Percentiles rank a stretch among this genome's conserved stretches.
Conservation (phyloP, 2,797 vertebrate genomes). For the Toxotes lorentzi region DNA sequence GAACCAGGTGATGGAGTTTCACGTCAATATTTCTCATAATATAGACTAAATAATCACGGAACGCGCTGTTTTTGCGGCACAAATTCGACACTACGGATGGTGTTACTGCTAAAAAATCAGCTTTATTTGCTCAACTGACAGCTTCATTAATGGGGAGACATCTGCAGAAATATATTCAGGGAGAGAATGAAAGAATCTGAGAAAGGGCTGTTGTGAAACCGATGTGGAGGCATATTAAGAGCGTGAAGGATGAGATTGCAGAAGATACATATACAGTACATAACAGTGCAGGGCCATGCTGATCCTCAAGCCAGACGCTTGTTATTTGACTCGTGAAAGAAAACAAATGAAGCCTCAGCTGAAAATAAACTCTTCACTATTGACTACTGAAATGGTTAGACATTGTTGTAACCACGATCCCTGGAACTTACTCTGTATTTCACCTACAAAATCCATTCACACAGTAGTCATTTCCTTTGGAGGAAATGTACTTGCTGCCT, state of each 20-base stretch:
- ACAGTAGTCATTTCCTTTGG: background rate
- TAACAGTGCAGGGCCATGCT: constrained; percentile 32
- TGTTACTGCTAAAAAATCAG: constrained; percentile 69
- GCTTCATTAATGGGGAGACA: constrained; percentile 50
- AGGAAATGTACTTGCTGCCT: background rate
- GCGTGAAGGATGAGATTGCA: constrained; percentile 51
- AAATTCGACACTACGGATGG: constrained; percentile 54
- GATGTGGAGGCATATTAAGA: constrained; percentile 26
- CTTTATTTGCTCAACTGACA: constrained; percentile 70
- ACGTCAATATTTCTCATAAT: constrained; percentile 77
- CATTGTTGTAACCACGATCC: constrained; percentile 46
- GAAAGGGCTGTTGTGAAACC: constrained; percentile 40
- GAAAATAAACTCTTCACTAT: constrained; percentile 70
- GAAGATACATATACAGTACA: constrained; percentile 65
- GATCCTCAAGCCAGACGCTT: constrained; percentile 41
- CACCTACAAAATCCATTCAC: background rate
- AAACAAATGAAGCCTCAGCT: constrained; percentile 66
- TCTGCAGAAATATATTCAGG: constrained; percentile 65
- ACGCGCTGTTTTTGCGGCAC: constrained; percentile 29
- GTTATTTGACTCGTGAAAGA: constrained; percentile 71
- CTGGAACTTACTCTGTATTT: constrained; percentile 31
- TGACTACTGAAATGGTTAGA: constrained; percentile 55
- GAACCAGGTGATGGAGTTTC: constrained; percentile 79
- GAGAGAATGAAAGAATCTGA: constrained; percentile 48
- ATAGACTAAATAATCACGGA: constrained; percentile 82